Percentiles rank a stretch among this genome's conserved stretches.
These are phyloP conservation scores for Uloborus diversus DNA, from an alignment of 1,140 invertebrate genomes.

Conservation along the genomic window DNA sequence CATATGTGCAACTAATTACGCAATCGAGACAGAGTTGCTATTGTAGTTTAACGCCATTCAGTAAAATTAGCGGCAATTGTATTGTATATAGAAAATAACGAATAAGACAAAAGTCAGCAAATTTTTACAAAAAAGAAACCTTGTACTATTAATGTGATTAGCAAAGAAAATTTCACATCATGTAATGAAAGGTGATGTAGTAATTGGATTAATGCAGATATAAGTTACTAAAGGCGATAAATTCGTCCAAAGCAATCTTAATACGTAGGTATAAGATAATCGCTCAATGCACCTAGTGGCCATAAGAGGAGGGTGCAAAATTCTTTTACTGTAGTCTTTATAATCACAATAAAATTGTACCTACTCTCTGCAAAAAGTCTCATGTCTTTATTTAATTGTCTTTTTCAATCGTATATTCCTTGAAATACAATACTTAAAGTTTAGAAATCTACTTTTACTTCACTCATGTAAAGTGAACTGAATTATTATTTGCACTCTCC, in stretches of 20 bases:
- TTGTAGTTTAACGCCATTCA: constrained; percentile 46
- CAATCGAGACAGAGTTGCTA: constrained; percentile 33
- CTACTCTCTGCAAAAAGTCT: constrained; percentile 49
- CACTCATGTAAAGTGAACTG: no score
- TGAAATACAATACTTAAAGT: no score
- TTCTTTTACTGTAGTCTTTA: constrained; percentile 56
- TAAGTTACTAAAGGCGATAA: constrained; percentile 55
- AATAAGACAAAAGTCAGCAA: constrained; percentile 48
- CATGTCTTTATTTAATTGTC: background rate
- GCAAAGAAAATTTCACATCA: constrained; percentile 43
- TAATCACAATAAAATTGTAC: constrained; percentile 55
- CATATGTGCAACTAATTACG: constrained; percentile 44
- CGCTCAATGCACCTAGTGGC: constrained; percentile 56
- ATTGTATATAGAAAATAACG: constrained; percentile 50
- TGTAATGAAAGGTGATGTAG: constrained; percentile 51
- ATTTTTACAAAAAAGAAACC: constrained; percentile 52
- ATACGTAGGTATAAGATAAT: constrained; percentile 56
- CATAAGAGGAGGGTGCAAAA: constrained; percentile 52
- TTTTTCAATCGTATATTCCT: no score
- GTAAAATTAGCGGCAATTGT: constrained; percentile 55
- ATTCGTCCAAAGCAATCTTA: constrained; percentile 57
- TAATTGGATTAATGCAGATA: constrained; percentile 53
- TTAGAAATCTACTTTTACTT: no score
- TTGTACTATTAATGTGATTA: constrained; percentile 52
- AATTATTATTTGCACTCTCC: no score